These are phyloP conservation scores for Alexandromys fortis DNA, from an alignment of 2,113 vertebrate species.

Conservation along the genomic window DNA sequence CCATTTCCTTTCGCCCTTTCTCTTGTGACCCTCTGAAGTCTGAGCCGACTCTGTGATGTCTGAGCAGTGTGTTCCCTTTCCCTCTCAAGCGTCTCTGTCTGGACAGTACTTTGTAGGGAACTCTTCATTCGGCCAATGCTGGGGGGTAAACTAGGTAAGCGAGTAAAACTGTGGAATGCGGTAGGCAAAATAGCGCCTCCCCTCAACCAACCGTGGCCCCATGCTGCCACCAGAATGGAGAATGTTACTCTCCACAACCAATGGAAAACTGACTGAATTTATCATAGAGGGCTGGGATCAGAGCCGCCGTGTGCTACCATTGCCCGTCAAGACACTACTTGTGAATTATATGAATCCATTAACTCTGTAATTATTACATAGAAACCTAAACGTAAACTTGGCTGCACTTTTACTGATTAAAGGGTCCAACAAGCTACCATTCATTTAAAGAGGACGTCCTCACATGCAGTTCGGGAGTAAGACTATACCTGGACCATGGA, in stretches of 20 bases:
- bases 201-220: background rate
- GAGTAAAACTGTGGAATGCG: background rate
- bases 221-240: background rate
- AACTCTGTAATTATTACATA: background rate
- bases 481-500: background rate
- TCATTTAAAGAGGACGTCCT: background rate
- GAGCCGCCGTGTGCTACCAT: background rate
- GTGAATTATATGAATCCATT: background rate
- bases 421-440: background rate
- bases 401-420: background rate
- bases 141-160: background rate
- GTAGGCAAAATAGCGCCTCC: background rate
- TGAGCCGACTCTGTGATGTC: background rate
- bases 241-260: background rate
- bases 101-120: background rate
- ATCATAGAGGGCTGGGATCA: background rate
- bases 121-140: constrained; percentile 5
- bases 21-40: background rate
- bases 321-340: background rate
- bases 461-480: background rate
- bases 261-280: background rate
- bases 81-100: background rate
- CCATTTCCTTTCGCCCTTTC: background rate
- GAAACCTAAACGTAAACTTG: background rate
- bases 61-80: background rate